These are phyloP conservation scores for Himantopus leucocephalus DNA, from an alignment of 2,113 vertebrate species.

Conservation along the genomic window DNA sequence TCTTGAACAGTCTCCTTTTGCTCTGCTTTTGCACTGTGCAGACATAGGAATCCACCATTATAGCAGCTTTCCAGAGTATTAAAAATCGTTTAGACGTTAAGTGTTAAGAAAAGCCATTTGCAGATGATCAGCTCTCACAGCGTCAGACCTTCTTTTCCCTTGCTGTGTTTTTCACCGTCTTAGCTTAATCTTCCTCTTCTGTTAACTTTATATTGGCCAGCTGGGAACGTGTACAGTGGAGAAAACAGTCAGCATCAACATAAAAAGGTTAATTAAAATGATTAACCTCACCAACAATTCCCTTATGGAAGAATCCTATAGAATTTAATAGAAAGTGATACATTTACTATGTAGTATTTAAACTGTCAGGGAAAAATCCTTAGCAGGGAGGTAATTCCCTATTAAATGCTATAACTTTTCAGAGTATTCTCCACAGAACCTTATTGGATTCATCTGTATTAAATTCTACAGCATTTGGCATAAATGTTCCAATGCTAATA, in stretches of 20 bases:
- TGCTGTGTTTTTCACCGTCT: slow-evolving; percentile 11
- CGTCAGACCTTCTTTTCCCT: not conserved
- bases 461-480: slow-evolving; percentile 34
- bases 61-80: slow-evolving; percentile 2
- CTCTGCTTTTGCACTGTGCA: not conserved
- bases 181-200: slow-evolving; percentile 43
- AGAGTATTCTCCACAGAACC: slow-evolving; percentile 15
- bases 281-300: slow-evolving; percentile 62
- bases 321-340: slow-evolving; percentile 53
- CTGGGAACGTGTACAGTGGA: slow-evolving; percentile 45
- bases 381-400: slow-evolving; percentile 52
- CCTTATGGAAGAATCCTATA: slow-evolving; percentile 53
- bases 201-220: slow-evolving; percentile 59
- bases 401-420: slow-evolving; percentile 20
- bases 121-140: slow-evolving; percentile 1
- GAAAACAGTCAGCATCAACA: slow-evolving; percentile 60
- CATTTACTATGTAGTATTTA: slow-evolving; percentile 64
- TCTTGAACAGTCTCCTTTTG: not conserved
- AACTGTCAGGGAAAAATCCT: slow-evolving; percentile 51
- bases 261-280: slow-evolving; percentile 71
- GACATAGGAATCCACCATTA: not conserved
- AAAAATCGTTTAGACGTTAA: not conserved
- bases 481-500: slow-evolving; percentile 1
- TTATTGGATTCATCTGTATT: slow-evolving; percentile 20
- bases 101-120: slow-evolving; percentile 38